Evolutionary conservation across 2,888 invertebrate genomes (phyloP), one percentile per base, ranked within the genome.

Genomic region (Celastrina argiolus): DNA sequence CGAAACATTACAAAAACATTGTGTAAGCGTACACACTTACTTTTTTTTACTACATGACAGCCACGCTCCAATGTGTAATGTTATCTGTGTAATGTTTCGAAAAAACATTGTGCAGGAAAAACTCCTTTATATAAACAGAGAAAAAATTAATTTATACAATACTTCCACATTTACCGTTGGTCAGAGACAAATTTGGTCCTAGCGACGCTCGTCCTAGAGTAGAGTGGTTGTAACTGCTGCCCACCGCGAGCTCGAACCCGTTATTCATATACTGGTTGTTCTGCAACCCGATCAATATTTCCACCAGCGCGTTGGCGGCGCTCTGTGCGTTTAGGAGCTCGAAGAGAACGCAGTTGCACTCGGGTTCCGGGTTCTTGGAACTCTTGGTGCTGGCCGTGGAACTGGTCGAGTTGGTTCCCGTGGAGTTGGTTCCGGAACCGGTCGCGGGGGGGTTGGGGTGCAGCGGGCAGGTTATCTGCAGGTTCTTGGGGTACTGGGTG

Each of bases 281-380:
- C 67, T 92, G 92, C 1, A 91, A 72, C 0, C 88, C 88, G 26
- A 92, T 87, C 0, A 92, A 76, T 0, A 92, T 76, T 6, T 92
- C 91, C 0, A 92, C 89, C 0, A 92, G 71, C 0, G 91, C 90
- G 72, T 92, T 92, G 12, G 86, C 82, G 0, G 92, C 86, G 69
- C 84, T 84, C 58, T 90, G 88, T 0, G 90, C 88, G 78, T 87
- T 90, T 0, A 92, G 74, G 0, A 92, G 69, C 67, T 91, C 90
- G 72, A 88, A 88, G 8, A 91, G 82, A 10, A 91, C 83, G 72
- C 92, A 92, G 70, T 91, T 89, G 77, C 92, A 92, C 56, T 91
- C 90, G 0, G 88, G 86, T 45, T 89, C 89, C 0, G 87, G 83
- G 69, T 81, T 85, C 66, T 83, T 84, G 67, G 80, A 81, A 64